Evolutionary conservation across 2,888 invertebrate species (phyloP), one percentile per base, ranked within the genome.

Genomic region (Meandrusa payeni): DNA sequence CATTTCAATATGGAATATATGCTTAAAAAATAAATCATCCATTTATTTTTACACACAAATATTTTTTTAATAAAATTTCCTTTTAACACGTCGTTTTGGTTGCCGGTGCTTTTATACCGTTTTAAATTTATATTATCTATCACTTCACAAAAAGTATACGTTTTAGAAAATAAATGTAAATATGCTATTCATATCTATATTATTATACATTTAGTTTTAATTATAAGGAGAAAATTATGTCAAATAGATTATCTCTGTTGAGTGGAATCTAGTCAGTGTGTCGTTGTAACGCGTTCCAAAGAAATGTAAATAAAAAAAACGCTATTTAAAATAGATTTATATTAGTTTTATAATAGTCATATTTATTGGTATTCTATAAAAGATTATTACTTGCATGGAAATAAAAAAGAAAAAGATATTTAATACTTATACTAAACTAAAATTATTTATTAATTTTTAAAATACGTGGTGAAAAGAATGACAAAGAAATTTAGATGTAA

Each of bases 181-280:
- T 51, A 50, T 51, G 51, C 46, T 47, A 46, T 50, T 38, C 26
- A 17, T 23, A 41, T 28, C 33, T 44, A 47, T 50, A n/a, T 26
- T 33, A 26, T 3, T 5, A 2, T 9, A 26, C 19, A 17, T 15
- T 36, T 31, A 31, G 31, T 5, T 6, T 20, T 22, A 33, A 22
- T 49, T 50, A 41, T 51, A 52, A 51, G 46, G 33, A 46, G 48
- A 52, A 20, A 20, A 22, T 23, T 39, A 29, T 51, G 32, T 51
- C 46, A 51, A 53, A 54, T 45, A 32, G 55, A 48, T 54, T 56
- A 50, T 61, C 50, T 61, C 59, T 63, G 48, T 22, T 17, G 86
- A 82, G 86, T 85, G 77, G 63, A 75, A 69, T 79, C 87, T 87
- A 87, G 87, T 87, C 87, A 85, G 87, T 87, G 86, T 86, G 85